Evolutionary conservation across 2,113 vertebrate species (phyloP).

Genomic region (human): GRCh38 chr12:114900501-114901000

Average conservation of each 20-base stretch:
- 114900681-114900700: background rate
- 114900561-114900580: background rate
- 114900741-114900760: background rate
- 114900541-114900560: background rate
- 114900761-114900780: background rate
- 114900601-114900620: background rate
- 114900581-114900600: background rate
- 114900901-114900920: background rate
- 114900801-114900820: background rate
- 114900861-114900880: background rate
- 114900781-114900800: background rate
- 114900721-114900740: background rate
- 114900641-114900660: accelerated
- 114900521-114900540: background rate
- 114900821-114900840: background rate
- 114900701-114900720: background rate
- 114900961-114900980: background rate
- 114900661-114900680: background rate
- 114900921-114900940: accelerated
- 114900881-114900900: background rate
- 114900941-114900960: background rate
- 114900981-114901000: background rate
- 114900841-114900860: background rate
- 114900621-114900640: background rate
- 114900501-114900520: accelerated